phyloP scores from a whole-genome alignment of 2,113 vertebrate species.

The Rhipidura dahli region DNA sequence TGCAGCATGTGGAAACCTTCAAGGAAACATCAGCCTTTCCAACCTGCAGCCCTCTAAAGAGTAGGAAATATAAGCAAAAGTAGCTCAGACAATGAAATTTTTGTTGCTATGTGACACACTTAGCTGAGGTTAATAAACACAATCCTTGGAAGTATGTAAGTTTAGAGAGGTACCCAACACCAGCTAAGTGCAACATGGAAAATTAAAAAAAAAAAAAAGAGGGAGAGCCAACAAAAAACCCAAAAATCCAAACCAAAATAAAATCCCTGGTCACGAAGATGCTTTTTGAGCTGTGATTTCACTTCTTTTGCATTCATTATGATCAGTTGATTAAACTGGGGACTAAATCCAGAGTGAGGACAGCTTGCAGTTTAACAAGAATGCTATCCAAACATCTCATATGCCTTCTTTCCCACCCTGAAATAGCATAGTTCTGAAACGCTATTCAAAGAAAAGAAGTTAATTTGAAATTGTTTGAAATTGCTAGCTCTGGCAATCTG shows the following conservation, averaged over 20 bases:
- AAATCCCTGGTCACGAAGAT: neutral
- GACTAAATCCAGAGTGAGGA: neutral
- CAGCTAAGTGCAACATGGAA: neutral
- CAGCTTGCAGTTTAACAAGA: neutral
- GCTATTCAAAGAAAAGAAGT: neutral
- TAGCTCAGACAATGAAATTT: neutral
- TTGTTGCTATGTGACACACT: neutral
- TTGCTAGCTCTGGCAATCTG: neutral
- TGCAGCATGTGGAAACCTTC: neutral
- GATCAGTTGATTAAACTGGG: neutral
- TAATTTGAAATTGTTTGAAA: slow-evolving; percentile 22
- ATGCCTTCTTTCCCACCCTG: neutral
- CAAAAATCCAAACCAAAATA: neutral
- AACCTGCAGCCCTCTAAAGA: neutral
- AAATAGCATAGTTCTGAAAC: neutral
- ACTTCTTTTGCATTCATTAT: neutral
- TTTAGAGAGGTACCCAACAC: neutral
- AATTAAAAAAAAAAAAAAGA: neutral
- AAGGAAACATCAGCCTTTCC: neutral
- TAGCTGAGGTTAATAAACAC: neutral
- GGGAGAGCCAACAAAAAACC: neutral
- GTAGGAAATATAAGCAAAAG: neutral
- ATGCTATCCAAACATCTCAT: neutral
- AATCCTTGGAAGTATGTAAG: neutral
- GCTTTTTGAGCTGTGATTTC: neutral